Conservation (phyloP, 2,113 vertebrate genomes). For the Baryphthengus martii region DNA sequence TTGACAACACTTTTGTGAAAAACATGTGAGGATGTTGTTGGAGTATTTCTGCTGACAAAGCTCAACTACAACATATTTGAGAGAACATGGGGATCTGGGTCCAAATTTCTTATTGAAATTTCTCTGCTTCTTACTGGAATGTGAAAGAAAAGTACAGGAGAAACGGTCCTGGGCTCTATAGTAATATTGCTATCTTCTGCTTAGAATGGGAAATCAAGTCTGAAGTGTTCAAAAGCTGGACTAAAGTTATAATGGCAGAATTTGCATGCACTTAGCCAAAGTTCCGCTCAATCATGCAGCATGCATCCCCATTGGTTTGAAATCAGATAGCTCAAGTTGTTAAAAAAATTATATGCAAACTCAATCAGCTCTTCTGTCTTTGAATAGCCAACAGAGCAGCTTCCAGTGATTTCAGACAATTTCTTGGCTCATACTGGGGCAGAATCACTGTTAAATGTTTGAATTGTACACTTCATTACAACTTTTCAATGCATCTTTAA, state of each 20-base stretch:
- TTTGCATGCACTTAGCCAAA: background rate
- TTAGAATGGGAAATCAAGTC: background rate
- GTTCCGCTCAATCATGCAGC: background rate
- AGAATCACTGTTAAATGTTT: slow-evolving; percentile 31
- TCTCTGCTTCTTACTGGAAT: background rate
- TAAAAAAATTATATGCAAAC: slow-evolving; percentile 25
- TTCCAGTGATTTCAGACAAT: slow-evolving; percentile 47
- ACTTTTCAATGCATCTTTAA: slow-evolving; percentile 48
- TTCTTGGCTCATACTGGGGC: slow-evolving; percentile 15
- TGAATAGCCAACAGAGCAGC: slow-evolving; percentile 33
- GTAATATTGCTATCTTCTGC: background rate
- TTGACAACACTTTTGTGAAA: background rate
- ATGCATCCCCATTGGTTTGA: background rate
- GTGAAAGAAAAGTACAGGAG: background rate
- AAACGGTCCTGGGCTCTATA: background rate
- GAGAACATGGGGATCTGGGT: background rate
- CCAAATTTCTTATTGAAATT: background rate
- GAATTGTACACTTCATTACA: slow-evolving; percentile 20
- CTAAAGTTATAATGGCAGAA: background rate
- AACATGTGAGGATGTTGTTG: background rate
- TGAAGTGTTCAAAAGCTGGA: background rate
- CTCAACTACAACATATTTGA: background rate
- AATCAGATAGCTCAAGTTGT: slow-evolving; percentile 3
- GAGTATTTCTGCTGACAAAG: background rate
- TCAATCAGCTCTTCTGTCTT: slow-evolving; percentile 49